Base-by-base conservation (phyloP, 2,888 invertebrate genomes). In the Pollenia angustigena region DNA sequence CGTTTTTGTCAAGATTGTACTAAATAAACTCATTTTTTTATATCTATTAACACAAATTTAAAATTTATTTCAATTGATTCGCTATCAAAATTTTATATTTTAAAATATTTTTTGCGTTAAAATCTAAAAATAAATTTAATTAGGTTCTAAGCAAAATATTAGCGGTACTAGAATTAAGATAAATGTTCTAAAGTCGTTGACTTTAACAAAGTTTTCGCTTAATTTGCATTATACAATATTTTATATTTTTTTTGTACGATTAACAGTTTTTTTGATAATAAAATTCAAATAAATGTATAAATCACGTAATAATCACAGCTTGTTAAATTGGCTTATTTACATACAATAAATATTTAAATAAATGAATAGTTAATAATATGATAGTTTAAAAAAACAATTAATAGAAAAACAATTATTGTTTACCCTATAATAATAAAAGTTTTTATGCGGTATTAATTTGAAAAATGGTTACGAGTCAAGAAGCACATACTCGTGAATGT, bases 301-400 rank as follows among this genome's bases (percentile, higher is more conserved):
- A 50, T 64, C 81, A 81, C 56, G 44, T 71, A 76, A 32, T 71
- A 76, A 56, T 18, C 12, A 16, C 40, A 52, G 32, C 14, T 48
- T 64, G 48, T 75, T 74, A 56, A 66, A 64, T 56, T 60, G 52
- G 54, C 46, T 10, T 60, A 80, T 75, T 85, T 62, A 68, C 56
- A 84, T 58, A 44, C n/a, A 54, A 48, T 44, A 50, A 56, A 74
- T 14, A 52, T 12, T 52, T n/a, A 60, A 50, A 48, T 54, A 64
- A 56, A 66, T 42, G 71, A 79, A 64, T n/a, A 76, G 18, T 14
- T 48, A 68, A 72, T 48, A 80, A 80, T 46, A 16, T 48, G 75
- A 80, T 40, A 16, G 56, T 54, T 81, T 64, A 23, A 75, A n/a
- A n/a, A 81, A 60, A 46, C 16, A 69, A 64, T 74, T 81, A 64